phyloP scores from a whole-genome alignment of 2,888 invertebrate species.

The Coelogynopora nodosa region DNA sequence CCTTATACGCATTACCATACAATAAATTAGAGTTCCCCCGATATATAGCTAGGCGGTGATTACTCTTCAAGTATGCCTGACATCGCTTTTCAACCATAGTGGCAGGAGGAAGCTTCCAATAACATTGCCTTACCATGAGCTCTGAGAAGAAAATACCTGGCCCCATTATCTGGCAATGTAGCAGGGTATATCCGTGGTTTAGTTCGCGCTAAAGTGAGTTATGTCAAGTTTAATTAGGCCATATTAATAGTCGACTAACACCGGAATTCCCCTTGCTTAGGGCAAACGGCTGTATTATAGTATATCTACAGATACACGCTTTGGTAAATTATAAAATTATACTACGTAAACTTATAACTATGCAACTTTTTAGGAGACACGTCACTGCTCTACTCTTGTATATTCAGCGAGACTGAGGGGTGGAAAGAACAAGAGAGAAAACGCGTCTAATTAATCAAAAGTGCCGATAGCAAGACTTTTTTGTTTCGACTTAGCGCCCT shows the following conservation, averaged over 20 bases:
- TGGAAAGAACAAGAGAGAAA: neutral
- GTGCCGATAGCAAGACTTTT: slow-evolving; percentile 16
- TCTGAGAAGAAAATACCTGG: neutral
- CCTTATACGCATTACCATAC: no score
- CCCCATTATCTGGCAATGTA: neutral
- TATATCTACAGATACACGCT: neutral
- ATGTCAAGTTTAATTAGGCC: slow-evolving; percentile 7
- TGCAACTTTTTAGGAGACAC: neutral
- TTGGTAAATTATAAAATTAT: neutral
- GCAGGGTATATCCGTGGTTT: neutral
- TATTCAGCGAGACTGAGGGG: neutral
- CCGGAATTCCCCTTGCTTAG: slow-evolving; percentile 28
- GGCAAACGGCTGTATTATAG: neutral
- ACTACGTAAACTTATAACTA: neutral
- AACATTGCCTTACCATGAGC: neutral
- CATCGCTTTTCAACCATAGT: neutral
- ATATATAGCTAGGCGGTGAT: neutral
- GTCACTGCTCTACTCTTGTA: neutral
- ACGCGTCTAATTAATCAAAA: slow-evolving; percentile 9
- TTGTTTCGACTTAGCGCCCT: neutral
- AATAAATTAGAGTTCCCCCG: no score
- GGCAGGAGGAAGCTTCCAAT: slow-evolving; percentile 13
- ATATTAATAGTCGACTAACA: slow-evolving; percentile 12
- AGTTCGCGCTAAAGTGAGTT: slow-evolving; percentile 20
- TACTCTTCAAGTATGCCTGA: neutral